A percentile compares a stretch with the other conserved stretches of the same genome.
phyloP scores from a whole-genome alignment of 1,140 invertebrate species.

The Drosophila oshimai region DNA sequence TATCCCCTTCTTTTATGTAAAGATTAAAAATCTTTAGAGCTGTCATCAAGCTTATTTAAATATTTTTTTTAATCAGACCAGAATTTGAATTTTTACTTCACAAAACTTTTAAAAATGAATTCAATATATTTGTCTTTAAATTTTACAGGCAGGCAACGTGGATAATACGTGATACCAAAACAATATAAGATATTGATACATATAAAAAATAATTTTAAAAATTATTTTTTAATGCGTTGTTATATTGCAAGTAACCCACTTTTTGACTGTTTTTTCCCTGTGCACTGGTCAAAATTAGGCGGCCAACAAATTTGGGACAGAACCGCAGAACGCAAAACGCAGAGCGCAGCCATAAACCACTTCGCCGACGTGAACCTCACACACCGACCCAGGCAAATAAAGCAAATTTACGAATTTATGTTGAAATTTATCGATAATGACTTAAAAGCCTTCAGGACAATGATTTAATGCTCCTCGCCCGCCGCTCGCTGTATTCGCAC shows the following conservation, averaged over 20 bases:
- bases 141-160: too few relatives aligned
- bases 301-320: constrained; percentile 52
- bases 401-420: constrained; percentile 82
- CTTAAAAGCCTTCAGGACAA: constrained; percentile 82
- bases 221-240: too few relatives aligned
- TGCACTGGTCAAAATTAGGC: constrained; percentile 55
- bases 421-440: constrained; percentile 83
- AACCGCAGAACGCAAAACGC: constrained; percentile 14
- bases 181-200: too few relatives aligned
- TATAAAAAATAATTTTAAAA: too few relatives aligned
- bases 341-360: constrained; percentile 33
- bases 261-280: background rate
- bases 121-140: too few relatives aligned
- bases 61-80: too few relatives aligned
- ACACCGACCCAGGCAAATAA: constrained; percentile 65
- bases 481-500: constrained; percentile 56
- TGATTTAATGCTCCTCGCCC: constrained; percentile 75
- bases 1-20: too few relatives aligned
- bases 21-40: too few relatives aligned
- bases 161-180: too few relatives aligned
- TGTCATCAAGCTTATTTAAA: too few relatives aligned
- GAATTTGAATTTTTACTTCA: too few relatives aligned
- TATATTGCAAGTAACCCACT: background rate
- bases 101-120: too few relatives aligned
- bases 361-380: constrained; percentile 37